Conservation (phyloP, 1,140 invertebrate species). For the Cotesia chilonis region DNA sequence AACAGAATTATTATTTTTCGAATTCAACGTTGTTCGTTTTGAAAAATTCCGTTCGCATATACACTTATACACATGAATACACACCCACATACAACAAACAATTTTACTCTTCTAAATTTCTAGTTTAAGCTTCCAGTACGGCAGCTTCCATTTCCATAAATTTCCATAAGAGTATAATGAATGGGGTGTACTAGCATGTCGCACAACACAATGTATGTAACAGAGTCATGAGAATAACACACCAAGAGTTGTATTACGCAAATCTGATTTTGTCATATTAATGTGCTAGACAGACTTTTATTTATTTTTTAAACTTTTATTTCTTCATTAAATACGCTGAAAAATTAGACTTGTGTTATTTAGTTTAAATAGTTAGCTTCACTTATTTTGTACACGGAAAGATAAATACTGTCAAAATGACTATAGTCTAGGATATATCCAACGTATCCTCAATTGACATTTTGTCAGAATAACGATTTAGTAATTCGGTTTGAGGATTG, state of each 20-base stretch:
- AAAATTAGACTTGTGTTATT: too few species aligned
- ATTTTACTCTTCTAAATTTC: constrained; percentile 26
- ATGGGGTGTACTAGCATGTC: constrained; percentile 33
- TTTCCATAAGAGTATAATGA: constrained; percentile 45
- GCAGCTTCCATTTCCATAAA: constrained; percentile 39
- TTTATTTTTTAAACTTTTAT: not conserved
- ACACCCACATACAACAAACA: constrained; percentile 19
- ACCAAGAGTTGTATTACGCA: constrained; percentile 12
- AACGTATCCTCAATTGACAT: too few species aligned
- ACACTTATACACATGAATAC: too few species aligned
- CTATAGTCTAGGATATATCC: too few species aligned
- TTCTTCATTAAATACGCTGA: not conserved
- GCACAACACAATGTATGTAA: constrained; percentile 28
- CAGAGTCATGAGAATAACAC: constrained; percentile 20
- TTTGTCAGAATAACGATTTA: too few species aligned
- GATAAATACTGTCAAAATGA: too few species aligned
- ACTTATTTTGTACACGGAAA: too few species aligned
- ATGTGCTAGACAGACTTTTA: not conserved
- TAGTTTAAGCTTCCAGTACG: constrained; percentile 31
- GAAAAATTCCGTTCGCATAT: not conserved
- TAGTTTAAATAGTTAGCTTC: too few species aligned
- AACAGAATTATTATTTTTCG: not conserved
- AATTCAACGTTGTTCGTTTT: not conserved
- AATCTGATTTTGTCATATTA: constrained; percentile 23
- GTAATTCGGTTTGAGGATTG: too few species aligned